These are phyloP conservation scores for Lophius piscatorius DNA, from an alignment of 2,113 vertebrate species.

Conservation along the genomic window DNA sequence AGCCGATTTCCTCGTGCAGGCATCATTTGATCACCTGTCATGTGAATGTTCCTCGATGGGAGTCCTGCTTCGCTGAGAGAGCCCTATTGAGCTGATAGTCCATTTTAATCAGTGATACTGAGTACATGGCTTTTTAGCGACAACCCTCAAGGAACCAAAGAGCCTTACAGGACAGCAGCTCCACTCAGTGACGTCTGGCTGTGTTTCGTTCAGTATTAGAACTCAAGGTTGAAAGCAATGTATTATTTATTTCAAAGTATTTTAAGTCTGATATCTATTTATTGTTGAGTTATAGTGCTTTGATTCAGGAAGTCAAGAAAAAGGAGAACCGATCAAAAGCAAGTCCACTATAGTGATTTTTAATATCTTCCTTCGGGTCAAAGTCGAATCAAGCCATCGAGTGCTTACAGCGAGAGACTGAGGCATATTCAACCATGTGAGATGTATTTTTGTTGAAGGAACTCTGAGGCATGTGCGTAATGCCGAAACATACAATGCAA, in stretches of 20 bases:
- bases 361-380: conserved; percentile 26
- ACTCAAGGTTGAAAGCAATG: conserved; percentile 41
- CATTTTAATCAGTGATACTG: conserved; percentile 21
- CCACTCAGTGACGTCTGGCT: conserved; percentile 55
- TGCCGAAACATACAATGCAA: conserved; percentile 51
- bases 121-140: conserved; percentile 50
- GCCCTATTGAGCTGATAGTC: conserved; percentile 40
- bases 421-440: conserved; percentile 17
- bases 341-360: conserved; percentile 54
- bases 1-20: conserved; percentile 35
- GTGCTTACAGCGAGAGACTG: conserved; percentile 30
- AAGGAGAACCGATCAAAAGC: conserved; percentile 33
- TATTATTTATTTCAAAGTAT: conserved; percentile 68
- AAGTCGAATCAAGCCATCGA: conserved; percentile 7
- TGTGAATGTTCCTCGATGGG: conserved; percentile 32
- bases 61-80: conserved; percentile 12
- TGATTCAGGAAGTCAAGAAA: conserved; percentile 41
- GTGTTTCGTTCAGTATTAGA: conserved; percentile 32
- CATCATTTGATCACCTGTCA: conserved; percentile 34
- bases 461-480: conserved; percentile 49
- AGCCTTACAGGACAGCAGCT: conserved; percentile 56
- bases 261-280: conserved; percentile 67
- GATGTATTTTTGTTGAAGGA: conserved; percentile 25
- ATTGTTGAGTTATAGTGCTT: conserved; percentile 59
- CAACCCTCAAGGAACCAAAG: conserved; percentile 68